Conservation (phyloP, 1,140 invertebrate genomes). For the Ridgeia piscesae region DNA sequence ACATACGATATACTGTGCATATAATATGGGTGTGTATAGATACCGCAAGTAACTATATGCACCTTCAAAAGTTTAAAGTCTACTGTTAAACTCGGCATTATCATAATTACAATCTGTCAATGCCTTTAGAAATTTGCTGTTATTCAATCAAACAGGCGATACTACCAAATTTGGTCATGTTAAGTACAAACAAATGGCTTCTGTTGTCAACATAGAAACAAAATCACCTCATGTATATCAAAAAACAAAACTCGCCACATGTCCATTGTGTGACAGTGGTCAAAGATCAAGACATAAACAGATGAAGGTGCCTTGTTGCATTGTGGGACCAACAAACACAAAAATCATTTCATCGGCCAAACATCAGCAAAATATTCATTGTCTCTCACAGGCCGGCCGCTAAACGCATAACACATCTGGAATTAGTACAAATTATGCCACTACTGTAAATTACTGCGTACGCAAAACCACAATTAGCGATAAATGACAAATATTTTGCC, state of each 20-base stretch:
- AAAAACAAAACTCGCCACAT: neutral
- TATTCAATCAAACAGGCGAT: neutral
- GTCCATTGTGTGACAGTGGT: neutral
- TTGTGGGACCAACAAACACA: neutral
- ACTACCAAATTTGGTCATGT: neutral
- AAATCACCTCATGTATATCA: neutral
- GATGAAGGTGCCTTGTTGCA: neutral
- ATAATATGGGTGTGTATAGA: slow-evolving; percentile 5
- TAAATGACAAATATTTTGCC: neutral
- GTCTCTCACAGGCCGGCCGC: neutral
- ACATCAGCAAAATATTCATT: neutral
- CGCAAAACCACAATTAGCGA: neutral
- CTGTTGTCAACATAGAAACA: neutral
- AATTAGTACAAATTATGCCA: slow-evolving; percentile 6
- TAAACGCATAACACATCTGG: too few relatives aligned
- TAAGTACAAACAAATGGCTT: neutral
- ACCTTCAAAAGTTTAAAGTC: slow-evolving; percentile 1
- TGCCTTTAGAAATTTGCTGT: neutral
- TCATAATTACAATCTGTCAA: neutral
- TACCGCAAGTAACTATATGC: neutral
- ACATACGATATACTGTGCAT: slow-evolving; percentile 1
- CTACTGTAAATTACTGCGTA: neutral
- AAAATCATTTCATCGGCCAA: neutral
- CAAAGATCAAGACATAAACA: neutral
- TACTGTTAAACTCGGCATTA: neutral